Percentiles rank a stretch among this genome's conserved stretches.
Evolutionary conservation across 2,113 vertebrate genomes (phyloP).

Genomic region (Grallaria varia): DNA sequence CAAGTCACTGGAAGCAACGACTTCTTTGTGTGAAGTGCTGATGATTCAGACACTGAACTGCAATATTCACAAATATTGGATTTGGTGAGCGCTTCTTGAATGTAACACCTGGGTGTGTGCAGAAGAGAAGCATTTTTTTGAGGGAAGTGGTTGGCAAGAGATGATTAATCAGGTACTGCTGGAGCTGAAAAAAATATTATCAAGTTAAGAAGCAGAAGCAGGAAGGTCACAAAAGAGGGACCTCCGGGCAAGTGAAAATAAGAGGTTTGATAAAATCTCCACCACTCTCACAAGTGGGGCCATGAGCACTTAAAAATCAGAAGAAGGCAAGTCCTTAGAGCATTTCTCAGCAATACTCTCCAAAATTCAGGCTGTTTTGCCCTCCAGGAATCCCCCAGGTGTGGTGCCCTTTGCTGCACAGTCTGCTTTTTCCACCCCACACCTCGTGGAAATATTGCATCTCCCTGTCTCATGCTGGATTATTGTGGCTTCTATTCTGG

Average conservation of each 20-base stretch:
- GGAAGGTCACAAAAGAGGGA: neutral
- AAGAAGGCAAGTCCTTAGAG: fast-evolving
- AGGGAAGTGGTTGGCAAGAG: neutral
- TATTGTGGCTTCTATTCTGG: neutral
- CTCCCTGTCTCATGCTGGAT: neutral
- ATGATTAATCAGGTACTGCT: neutral
- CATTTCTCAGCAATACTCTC: neutral
- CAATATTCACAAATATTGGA: neutral
- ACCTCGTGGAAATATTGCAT: fast-evolving
- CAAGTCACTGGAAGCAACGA: neutral
- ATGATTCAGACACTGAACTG: neutral
- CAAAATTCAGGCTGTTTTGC: neutral
- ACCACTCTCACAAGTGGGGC: neutral
- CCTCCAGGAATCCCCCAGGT: neutral
- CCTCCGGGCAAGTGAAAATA: fast-evolving
- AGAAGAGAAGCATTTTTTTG: neutral
- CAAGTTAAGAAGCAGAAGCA: neutral
- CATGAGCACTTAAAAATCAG: neutral
- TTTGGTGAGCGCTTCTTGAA: neutral
- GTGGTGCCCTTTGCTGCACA: neutral
- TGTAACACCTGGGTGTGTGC: neutral
- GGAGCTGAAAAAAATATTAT: neutral
- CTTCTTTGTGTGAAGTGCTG: neutral
- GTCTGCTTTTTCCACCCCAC: neutral
- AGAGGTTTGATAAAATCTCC: neutral